Evolutionary conservation across 1,140 invertebrate genomes (phyloP).

Genomic region (Drosophila ogumai): DNA sequence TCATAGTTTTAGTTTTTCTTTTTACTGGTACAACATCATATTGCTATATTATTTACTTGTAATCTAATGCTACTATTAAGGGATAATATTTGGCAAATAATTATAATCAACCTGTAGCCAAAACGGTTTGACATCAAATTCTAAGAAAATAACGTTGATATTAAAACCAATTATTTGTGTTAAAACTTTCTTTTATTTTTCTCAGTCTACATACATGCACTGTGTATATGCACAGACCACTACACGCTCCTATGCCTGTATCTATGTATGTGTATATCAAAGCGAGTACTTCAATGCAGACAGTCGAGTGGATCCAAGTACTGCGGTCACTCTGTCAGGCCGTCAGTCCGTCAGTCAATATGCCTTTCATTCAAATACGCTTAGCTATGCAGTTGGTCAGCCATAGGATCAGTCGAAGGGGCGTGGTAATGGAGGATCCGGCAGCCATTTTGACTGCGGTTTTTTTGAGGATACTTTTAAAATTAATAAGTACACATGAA

Average conservation of each 20-base stretch:
- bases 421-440: background rate
- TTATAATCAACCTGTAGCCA: background rate
- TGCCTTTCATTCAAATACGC: conserved; percentile 61
- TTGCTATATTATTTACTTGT: background rate
- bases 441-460: conserved; percentile 64
- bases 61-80: too few species aligned
- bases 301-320: conserved; percentile 68
- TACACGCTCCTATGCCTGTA: conserved; percentile 7
- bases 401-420: conserved; percentile 15
- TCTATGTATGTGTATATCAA: conserved; percentile 48
- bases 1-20: too few species aligned
- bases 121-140: background rate
- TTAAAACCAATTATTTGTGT: too few species aligned
- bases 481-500: conserved; percentile 39
- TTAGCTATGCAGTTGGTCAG: conserved; percentile 65
- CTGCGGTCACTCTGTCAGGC: conserved; percentile 67
- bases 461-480: conserved; percentile 26
- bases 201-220: background rate
- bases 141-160: background rate
- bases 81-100: too few species aligned
- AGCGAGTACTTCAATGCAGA: conserved; percentile 71
- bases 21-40: background rate
- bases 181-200: background rate
- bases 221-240: conserved; percentile 9
- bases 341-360: conserved; percentile 21